Evolutionary conservation across 2,113 vertebrate species (phyloP).

Genomic region (Synchiropus splendidus): DNA sequence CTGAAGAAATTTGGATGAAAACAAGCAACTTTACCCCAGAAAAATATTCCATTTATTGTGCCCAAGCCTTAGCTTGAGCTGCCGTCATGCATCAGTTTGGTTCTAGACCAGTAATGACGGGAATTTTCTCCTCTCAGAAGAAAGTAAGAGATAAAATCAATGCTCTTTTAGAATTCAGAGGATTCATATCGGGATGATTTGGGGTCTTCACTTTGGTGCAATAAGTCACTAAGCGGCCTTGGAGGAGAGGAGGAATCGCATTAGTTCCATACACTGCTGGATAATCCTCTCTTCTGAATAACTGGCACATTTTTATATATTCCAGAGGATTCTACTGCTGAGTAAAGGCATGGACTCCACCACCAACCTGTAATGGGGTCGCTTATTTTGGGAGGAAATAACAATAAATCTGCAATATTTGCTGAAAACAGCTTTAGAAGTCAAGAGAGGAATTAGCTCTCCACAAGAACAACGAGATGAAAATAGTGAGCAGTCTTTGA

Average conservation of each 20-base stretch:
- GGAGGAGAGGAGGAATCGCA: conserved; percentile 51
- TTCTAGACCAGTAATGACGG: too few species aligned
- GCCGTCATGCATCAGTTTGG: too few species aligned
- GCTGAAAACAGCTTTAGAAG: conserved; percentile 21
- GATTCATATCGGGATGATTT: conserved; percentile 16
- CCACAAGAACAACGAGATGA: too few species aligned
- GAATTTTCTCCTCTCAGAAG: too few species aligned
- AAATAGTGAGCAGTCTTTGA: too few species aligned
- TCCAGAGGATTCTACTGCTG: conserved; percentile 38
- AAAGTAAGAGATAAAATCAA: too few species aligned
- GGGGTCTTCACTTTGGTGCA: conserved; percentile 36
- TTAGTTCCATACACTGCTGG: conserved; percentile 54
- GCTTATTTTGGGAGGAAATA: conserved; percentile 28
- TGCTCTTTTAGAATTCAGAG: too few species aligned
- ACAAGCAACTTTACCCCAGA: too few species aligned
- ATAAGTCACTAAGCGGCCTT: conserved; percentile 46
- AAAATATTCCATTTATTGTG: too few species aligned
- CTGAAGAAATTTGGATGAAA: too few species aligned
- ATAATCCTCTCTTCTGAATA: conserved; percentile 56
- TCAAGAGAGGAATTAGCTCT: neutral
- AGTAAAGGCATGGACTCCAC: conserved; percentile 36
- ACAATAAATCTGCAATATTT: too few species aligned
- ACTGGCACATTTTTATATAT: conserved; percentile 55
- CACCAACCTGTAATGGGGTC: conserved; percentile 52
- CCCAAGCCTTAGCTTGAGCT: too few species aligned